Conservation (phyloP, 2,113 vertebrate species). For the Numida meleagris region DNA sequence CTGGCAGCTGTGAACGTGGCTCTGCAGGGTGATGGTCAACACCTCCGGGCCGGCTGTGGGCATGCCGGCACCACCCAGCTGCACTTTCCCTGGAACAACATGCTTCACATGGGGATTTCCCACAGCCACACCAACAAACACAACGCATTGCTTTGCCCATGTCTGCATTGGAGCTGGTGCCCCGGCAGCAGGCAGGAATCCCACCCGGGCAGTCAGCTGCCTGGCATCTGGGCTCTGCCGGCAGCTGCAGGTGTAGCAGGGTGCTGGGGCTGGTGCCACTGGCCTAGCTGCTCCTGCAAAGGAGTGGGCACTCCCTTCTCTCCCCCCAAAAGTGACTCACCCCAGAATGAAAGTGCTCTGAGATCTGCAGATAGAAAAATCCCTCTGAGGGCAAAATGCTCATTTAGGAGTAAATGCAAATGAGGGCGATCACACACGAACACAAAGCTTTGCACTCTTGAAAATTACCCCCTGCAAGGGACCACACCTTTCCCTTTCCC, state of each 20-base stretch:
- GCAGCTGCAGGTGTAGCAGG: neutral
- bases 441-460: neutral
- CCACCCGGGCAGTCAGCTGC: neutral
- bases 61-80: rapidly evolving
- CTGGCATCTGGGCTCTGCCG: neutral
- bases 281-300: neutral
- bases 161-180: rapidly evolving
- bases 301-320: neutral
- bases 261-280: neutral
- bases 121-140: rapidly evolving
- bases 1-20: rapidly evolving
- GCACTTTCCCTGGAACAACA: neutral
- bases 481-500: conserved; percentile 31
- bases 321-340: conserved; percentile 19
- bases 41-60: neutral
- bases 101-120: conserved; percentile 27
- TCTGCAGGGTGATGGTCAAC: neutral
- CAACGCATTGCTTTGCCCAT: neutral
- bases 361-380: conserved; percentile 32
- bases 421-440: neutral
- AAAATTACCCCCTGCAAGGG: neutral
- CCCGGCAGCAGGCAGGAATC: neutral
- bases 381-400: neutral
- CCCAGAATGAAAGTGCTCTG: neutral
- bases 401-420: neutral